Percentiles rank a stretch among this genome's conserved stretches.
Conservation (phyloP, 2,113 vertebrate species). For the Pteruthius melanotis region DNA sequence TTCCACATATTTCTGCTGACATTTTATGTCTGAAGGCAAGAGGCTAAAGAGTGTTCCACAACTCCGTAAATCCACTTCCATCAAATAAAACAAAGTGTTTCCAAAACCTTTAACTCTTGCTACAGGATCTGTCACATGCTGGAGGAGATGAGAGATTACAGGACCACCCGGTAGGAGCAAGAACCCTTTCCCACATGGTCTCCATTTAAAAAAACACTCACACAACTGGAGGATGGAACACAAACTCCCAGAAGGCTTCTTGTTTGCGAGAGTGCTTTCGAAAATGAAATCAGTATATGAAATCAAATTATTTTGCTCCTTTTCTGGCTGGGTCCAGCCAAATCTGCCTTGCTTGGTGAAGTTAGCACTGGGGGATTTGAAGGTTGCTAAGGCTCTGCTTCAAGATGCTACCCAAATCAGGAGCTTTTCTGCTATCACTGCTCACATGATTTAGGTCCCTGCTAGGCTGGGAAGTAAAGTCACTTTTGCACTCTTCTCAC, state of each 20-base stretch:
- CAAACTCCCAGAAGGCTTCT: not conserved
- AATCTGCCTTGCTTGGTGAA: not conserved
- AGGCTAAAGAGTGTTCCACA: not conserved
- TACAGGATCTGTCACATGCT: constrained; percentile 36
- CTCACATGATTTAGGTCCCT: not conserved
- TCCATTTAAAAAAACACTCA: not conserved
- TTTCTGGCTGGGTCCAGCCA: not conserved
- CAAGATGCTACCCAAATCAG: not conserved
- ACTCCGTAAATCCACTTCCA: constrained; percentile 49
- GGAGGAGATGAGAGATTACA: not conserved
- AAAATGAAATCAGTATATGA: not conserved
- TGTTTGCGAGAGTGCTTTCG: not conserved
- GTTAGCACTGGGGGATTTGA: not conserved
- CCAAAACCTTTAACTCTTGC: constrained; percentile 50
- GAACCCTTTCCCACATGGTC: not conserved
- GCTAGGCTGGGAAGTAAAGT: not conserved
- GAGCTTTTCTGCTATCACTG: not conserved
- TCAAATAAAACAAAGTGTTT: constrained; percentile 36
- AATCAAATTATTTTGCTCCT: not conserved
- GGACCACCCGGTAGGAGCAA: constrained; percentile 44
- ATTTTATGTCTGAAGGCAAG: constrained; percentile 30
- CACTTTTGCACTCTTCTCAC: not conserved
- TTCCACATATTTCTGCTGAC: constrained; percentile 32
- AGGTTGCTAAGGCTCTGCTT: not conserved
- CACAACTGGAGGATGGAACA: not conserved